phyloP scores from a whole-genome alignment of 1,140 invertebrate genomes.

The Lucilia cuprina region DNA sequence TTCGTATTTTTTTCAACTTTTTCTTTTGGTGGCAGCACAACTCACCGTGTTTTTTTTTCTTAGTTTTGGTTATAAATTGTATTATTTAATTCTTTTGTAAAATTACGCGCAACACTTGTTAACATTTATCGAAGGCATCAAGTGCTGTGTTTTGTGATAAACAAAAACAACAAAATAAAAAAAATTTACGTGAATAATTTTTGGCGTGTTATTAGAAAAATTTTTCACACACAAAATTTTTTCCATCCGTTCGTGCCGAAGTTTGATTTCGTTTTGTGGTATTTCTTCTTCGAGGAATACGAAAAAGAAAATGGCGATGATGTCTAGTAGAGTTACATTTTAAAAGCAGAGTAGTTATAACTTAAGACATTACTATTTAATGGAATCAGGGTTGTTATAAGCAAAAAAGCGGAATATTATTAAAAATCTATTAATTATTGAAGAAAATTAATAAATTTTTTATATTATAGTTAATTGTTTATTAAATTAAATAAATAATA shows the following conservation, averaged over 20 bases:
- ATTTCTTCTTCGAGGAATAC: neutral
- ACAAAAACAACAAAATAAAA: slow-evolving; percentile 29
- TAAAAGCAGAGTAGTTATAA: no score
- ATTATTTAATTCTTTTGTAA: neutral
- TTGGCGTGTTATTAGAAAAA: slow-evolving; percentile 9
- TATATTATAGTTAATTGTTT: no score
- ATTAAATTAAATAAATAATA: no score
- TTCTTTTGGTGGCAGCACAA: slow-evolving; percentile 19
- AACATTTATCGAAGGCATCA: slow-evolving; percentile 30
- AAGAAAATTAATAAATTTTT: no score
- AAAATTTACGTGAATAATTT: slow-evolving; percentile 29
- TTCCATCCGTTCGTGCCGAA: slow-evolving; percentile 28
- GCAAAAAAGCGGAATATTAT: no score
- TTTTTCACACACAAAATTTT: slow-evolving; percentile 19
- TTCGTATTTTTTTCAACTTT: slow-evolving; percentile 26
- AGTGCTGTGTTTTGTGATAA: slow-evolving; percentile 20
- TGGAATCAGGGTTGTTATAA: no score
- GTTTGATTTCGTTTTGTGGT: slow-evolving; percentile 1
- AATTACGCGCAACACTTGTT: slow-evolving; percentile 29
- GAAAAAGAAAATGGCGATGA: slow-evolving; percentile 12
- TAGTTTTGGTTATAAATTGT: slow-evolving; percentile 7
- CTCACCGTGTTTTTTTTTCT: slow-evolving; percentile 30
- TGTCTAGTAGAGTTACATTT: neutral
- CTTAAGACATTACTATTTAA: no score
- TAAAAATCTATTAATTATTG: no score